These are phyloP conservation scores for Ischnura elegans DNA, from an alignment of 2,888 invertebrate species.

Conservation along the genomic window DNA sequence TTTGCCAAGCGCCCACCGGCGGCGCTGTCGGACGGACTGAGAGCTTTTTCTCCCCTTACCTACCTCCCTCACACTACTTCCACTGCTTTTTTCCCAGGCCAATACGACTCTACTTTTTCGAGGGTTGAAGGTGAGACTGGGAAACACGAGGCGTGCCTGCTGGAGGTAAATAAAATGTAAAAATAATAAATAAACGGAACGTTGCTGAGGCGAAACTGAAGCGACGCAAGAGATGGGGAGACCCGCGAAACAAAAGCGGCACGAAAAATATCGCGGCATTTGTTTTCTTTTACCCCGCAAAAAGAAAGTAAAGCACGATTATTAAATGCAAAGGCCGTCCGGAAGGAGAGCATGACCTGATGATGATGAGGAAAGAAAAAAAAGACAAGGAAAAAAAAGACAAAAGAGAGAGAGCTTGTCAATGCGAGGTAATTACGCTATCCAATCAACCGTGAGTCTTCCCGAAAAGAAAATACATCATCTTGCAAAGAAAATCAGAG, in stretches of 20 bases:
- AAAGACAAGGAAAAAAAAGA: too few relatives aligned
- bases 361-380: too few relatives aligned
- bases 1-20: slow-evolving; percentile 36
- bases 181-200: too few relatives aligned
- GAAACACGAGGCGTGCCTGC: not conserved
- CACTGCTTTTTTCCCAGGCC: slow-evolving; percentile 12
- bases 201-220: not conserved
- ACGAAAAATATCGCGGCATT: not conserved
- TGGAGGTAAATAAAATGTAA: too few relatives aligned
- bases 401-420: not conserved
- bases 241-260: not conserved
- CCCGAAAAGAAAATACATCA: not conserved
- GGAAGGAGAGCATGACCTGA: not conserved
- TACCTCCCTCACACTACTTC: not conserved
- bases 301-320: not conserved
- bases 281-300: not conserved
- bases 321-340: not conserved
- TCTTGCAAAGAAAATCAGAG: not conserved
- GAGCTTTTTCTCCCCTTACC: not conserved
- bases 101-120: slow-evolving; percentile 36
- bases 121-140: not conserved
- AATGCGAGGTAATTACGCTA: not conserved
- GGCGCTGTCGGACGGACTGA: slow-evolving; percentile 44
- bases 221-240: not conserved
- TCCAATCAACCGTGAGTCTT: not conserved